Evolutionary conservation across 2,888 invertebrate species (phyloP), one percentile per base, ranked within the genome.

Genomic region (Coelopa pilipes): DNA sequence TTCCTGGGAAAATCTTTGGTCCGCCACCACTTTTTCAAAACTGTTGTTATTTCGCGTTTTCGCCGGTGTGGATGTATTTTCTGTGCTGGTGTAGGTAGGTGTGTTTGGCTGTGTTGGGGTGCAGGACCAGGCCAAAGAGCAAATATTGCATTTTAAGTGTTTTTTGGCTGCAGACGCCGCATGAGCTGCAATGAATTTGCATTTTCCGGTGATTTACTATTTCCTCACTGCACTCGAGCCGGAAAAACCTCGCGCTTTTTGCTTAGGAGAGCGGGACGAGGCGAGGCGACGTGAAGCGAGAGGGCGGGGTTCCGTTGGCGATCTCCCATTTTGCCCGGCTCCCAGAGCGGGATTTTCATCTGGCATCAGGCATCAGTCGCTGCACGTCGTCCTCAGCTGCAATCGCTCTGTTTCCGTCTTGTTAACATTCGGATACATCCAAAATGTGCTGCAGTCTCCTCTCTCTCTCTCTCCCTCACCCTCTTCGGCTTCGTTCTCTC

Each of bases 131-230:
- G 15, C 50, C 50, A 50, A 50, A 49, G 53, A 53, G 77, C 68
- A 70, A 47, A 70, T 69, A 49, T 53, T 73, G 73, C 74, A 63
- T 66, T 66, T 66, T 50, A 66, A 66, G 66, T 50, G 66, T 50
- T 50, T 66, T 66, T 49, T 2, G 21, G 24, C 50, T 66, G 49
- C 50, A 34, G 45, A 50, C 50, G 65, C 65, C 47, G 65, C 50
- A 24, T 21, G 50, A 66, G 50, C 49, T 66, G 66, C 66, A 66
- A 66, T 66, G 66, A 66, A 66, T 66, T 50, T 50, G 24, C 66
- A 66, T 66, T 66, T 65, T 66, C 50, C 50, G 21, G 50, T 50
- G 50, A 66, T 66, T 66, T 66, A 66, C 66, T 66, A 49, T 21
- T 50, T 66, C 34, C 34, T 4, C 34, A 12, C 57, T 19, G 11